Conservation (phyloP, 92 coral and sea anemone genomes). For the Parazoanthus atlanticus region DNA sequence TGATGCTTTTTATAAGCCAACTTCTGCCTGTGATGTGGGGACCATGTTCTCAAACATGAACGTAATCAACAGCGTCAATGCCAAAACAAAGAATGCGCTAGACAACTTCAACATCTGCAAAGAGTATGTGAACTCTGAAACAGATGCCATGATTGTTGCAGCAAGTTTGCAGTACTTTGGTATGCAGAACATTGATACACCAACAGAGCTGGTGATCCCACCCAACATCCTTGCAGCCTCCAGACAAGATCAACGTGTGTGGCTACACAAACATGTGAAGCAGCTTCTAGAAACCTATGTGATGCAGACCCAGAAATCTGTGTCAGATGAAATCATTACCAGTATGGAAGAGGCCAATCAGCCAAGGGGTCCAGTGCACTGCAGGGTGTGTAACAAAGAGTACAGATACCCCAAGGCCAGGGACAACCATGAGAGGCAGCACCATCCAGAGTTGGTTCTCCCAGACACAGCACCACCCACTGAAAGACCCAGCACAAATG, state of each 20-base stretch:
- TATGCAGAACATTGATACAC: constrained; percentile 38
- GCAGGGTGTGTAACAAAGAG: constrained; percentile 59
- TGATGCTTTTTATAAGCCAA: constrained; percentile 39
- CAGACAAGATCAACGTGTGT: neutral
- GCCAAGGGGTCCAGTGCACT: constrained; percentile 9
- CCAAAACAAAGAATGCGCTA: constrained; percentile 65
- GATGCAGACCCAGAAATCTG: constrained; percentile 2
- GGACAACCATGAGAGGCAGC: constrained; percentile 51
- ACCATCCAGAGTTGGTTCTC: constrained; percentile 41
- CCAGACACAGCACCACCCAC: too few relatives aligned
- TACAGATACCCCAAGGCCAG: constrained; percentile 60
- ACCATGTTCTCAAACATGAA: constrained; percentile 65
- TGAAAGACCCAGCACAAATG: too few relatives aligned
- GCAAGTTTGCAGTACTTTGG: constrained; percentile 62
- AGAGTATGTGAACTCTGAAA: constrained; percentile 55
- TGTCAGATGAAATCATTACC: constrained; percentile 8
- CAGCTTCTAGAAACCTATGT: constrained; percentile 10
- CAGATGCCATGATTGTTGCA: constrained; percentile 55
- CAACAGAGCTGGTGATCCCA: constrained; percentile 54
- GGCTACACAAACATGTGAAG: constrained; percentile 31
- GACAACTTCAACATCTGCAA: constrained; percentile 67
- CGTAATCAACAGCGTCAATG: constrained; percentile 50
- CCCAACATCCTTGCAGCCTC: constrained; percentile 35
- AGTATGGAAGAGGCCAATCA: constrained; percentile 5
- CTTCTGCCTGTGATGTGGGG: constrained; percentile 60